Evolutionary conservation across 2,113 vertebrate species (phyloP), one percentile per base, ranked within the genome.

Genomic region (Procavia capensis): DNA sequence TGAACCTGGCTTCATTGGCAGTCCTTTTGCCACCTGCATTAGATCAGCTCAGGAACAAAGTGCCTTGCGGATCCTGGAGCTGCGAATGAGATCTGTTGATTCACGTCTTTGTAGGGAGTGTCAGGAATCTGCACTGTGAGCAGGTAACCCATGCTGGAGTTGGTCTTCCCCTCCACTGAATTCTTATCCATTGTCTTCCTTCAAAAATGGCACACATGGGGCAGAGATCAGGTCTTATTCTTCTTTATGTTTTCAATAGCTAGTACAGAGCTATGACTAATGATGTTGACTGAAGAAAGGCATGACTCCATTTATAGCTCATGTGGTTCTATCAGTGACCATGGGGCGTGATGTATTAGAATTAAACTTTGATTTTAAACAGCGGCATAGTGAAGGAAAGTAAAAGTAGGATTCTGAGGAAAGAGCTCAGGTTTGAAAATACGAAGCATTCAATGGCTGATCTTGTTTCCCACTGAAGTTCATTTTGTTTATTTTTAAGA

Each of bases 381-480:
- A 85, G 47, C 29, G 68, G 2, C 41, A 19, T 14, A 74, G 29
- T 27, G 16, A 70, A 82, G 31, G 70, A 83, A 27, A 50, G 41
- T 19, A 57, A 93, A 83, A 57, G 54, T 34, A 47, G 74, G 45
- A 57, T 4, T 79, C 61, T 47, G 57, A 63, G 36, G 83, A 91
- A 72, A 41, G 85, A n/a, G 31, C 47, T 91, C n/a, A 88, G 79
- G 64, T 57, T 68, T 92, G 31, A 88, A 94, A 84, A 57, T 20
- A 34, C 19, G 70, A 84, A 25, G 41, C 0, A 1, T 74, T 43
- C 24, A 64, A 9, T 79, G 24, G 20, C 10, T 84, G 36, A n/a
- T 27, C 39, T 39, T 16, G 25, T 75, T 25, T 74, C 3, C 22
- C 24, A 6, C 66, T 70, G 66, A 70, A 20, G 19, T 70, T 70